Conservation (phyloP, 2,797 vertebrate species). For the Coregonus suidteri region DNA sequence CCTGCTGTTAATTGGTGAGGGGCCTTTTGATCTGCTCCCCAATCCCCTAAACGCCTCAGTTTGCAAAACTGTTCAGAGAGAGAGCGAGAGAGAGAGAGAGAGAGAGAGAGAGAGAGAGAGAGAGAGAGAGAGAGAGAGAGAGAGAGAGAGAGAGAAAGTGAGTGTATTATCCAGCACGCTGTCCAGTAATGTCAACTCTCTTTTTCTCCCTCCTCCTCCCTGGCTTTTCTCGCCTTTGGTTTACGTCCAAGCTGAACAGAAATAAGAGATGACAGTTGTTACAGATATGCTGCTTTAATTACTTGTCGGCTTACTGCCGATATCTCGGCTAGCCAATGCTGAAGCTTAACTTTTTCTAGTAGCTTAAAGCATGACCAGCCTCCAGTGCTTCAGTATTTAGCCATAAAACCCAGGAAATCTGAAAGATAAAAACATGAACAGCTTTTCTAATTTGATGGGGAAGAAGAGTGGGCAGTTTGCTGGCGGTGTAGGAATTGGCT, state of each 20-base stretch:
- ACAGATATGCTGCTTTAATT: conserved; percentile 98
- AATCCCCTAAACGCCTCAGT: conserved; percentile 91
- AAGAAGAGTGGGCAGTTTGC: conserved; percentile 80
- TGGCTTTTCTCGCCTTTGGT: conserved; percentile 84
- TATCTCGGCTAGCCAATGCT: conserved; percentile 93
- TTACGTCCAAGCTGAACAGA: conserved; percentile 92
- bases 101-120: conserved; percentile 77
- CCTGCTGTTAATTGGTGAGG: conserved; percentile 89
- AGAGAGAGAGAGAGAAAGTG: too few relatives aligned
- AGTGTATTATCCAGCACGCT: conserved; percentile 76
- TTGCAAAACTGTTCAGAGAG: conserved; percentile 87
- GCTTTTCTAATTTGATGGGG: conserved; percentile 83
- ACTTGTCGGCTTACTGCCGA: conserved; percentile 98
- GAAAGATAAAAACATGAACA: conserved; percentile 83
- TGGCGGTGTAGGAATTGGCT: conserved; percentile 81
- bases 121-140: conserved; percentile 62
- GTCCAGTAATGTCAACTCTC: conserved; percentile 73
- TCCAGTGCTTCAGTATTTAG: conserved; percentile 89
- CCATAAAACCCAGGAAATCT: conserved; percentile 87
- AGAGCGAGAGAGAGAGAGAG: too few relatives aligned
- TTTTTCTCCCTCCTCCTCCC: conserved; percentile 72
- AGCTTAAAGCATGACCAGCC: conserved; percentile 96
- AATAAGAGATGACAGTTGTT: conserved; percentile 99
- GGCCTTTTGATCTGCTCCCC: conserved; percentile 87
- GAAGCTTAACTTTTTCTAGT: conserved; percentile 95